These are phyloP conservation scores for Enteromius trimaculatus DNA, from an alignment of 2,797 vertebrate species.

Conservation along the genomic window DNA sequence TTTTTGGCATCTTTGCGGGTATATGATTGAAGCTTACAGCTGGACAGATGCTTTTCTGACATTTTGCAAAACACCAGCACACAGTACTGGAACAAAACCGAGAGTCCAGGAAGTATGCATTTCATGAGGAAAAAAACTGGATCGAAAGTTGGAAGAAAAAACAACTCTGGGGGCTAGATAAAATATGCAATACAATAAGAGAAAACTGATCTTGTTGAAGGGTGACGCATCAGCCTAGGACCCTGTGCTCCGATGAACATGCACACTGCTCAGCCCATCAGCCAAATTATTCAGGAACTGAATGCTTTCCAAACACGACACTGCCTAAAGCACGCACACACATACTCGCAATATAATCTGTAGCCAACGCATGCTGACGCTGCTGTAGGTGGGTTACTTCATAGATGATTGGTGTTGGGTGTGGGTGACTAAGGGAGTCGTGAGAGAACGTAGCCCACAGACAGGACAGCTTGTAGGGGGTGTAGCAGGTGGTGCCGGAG, in stretches of 20 bases:
- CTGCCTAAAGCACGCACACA: background rate
- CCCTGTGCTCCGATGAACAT: conserved; percentile 35
- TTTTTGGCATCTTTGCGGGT: background rate
- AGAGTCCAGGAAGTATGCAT: conserved; percentile 5
- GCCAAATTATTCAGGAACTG: conserved; percentile 50
- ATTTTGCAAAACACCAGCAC: background rate
- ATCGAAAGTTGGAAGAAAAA: background rate
- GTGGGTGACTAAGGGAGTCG: conserved; percentile 60
- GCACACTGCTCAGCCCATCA: conserved; percentile 28
- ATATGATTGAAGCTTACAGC: conserved; percentile 24
- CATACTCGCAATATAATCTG: background rate
- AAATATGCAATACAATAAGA: background rate
- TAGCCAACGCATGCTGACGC: conserved; percentile 42
- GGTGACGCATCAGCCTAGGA: conserved; percentile 28
- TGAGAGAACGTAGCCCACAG: conserved; percentile 49
- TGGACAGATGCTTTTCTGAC: conserved; percentile 10
- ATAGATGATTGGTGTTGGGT: conserved; percentile 43
- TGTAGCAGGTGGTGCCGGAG: conserved; percentile 56
- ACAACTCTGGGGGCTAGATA: background rate
- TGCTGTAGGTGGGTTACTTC: conserved; percentile 54
- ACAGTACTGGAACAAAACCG: conserved; percentile 7
- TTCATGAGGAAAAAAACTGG: conserved; percentile 4
- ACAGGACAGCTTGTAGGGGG: conserved; percentile 53
- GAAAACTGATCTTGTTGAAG: conserved; percentile 15
- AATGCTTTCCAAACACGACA: conserved; percentile 45